Conservation (phyloP, 2,797 vertebrate species). For the Diceros bicornis region DNA sequence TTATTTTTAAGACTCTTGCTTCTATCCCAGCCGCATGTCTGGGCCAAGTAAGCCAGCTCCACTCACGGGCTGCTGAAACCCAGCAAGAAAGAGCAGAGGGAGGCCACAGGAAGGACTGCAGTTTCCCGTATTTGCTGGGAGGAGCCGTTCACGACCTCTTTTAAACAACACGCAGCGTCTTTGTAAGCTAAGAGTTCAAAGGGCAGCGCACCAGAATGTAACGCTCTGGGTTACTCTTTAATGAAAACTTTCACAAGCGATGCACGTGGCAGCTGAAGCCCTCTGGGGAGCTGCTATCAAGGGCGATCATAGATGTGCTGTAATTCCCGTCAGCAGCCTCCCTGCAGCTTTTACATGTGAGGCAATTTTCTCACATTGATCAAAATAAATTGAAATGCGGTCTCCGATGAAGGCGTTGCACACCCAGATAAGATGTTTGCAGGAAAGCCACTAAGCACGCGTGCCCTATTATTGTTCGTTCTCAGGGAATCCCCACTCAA, state of each 20-base stretch:
- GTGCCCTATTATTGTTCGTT: not conserved
- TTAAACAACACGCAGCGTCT: not conserved
- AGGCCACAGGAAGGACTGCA: not conserved
- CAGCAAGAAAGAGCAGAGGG: not conserved
- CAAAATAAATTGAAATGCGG: not conserved
- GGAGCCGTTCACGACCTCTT: not conserved
- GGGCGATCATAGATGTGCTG: not conserved
- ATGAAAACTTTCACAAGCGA: not conserved
- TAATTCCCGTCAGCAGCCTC: not conserved
- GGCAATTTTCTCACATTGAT: not conserved
- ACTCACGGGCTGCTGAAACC: too few species aligned
- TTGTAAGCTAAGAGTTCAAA: not conserved
- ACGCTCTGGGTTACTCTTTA: not conserved
- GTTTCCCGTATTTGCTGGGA: not conserved
- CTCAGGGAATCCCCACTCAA: not conserved
- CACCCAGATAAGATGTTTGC: not conserved
- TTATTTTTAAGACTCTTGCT: not conserved
- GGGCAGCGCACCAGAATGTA: not conserved
- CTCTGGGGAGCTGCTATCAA: not conserved
- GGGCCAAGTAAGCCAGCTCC: not conserved
- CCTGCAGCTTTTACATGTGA: not conserved
- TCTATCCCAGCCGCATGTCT: not conserved
- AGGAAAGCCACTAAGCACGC: accelerated
- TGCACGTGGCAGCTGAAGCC: not conserved
- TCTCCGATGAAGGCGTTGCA: not conserved